Evolutionary conservation across 2,113 vertebrate genomes (phyloP), one percentile per base, ranked within the genome.

Genomic region (Chaetorhynchus papuensis): DNA sequence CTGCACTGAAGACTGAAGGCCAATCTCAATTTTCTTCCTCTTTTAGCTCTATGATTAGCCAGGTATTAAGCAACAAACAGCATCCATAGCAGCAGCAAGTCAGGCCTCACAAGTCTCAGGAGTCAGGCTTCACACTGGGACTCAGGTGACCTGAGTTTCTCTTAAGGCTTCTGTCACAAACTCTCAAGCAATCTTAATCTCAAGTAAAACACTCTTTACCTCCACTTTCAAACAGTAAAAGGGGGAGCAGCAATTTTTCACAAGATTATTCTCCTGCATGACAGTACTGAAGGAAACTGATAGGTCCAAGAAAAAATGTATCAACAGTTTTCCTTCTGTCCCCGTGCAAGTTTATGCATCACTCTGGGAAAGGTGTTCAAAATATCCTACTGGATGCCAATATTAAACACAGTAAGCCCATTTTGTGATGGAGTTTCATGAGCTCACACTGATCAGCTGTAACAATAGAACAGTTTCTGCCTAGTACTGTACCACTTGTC

Each of bases 261-360:
- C 17, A 20, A 31, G 33, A 77, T 37, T 12, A 37, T 60, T 79
- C 42, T 69, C 27, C 74, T 45, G 66, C 39, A 54, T 27, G 49
- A 50, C 33, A 44, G 37, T 30, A 72, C 23, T 42, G n/a, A 83
- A 52, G 21, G 53, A 76, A 86, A 37, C 2, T 1, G 7, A 15
- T 0, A 42, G 2, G 30, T 33, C 24, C 35, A 33, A 33, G 52
- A 77, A 72, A 77, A 77, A 10, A 13, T 0, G 0, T 6, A 63
- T 9, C 5, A 89, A 39, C 2, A 35, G 16, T 33, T 69, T 47
- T 65, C 41, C 59, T 83, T 80, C 37, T 80, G 33, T 42, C 7
- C 27, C 35, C 13, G 5, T 3, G 13, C 21, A 69, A 35, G 11
- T 41, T 87, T 41, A 74, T 53, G 11, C 16, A 74, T 44, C 35